Conservation (phyloP, 2,797 vertebrate genomes). For the Arnoldichthys spilopterus region DNA sequence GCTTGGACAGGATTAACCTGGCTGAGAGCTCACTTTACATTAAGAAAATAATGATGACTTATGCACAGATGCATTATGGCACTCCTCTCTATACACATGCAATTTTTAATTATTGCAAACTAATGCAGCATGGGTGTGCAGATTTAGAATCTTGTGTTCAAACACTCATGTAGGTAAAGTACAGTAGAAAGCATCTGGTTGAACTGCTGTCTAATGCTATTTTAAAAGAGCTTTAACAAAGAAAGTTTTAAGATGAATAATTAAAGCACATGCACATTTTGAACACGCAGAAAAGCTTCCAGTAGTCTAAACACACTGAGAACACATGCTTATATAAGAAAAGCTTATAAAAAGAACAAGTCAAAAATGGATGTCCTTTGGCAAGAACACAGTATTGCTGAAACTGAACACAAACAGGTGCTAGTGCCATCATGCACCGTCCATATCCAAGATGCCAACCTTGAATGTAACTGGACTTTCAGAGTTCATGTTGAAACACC, state of each 20-base stretch:
- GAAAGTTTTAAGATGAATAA: slow-evolving; percentile 28
- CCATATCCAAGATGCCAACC: background rate
- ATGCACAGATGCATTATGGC: slow-evolving; percentile 38
- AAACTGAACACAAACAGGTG: background rate
- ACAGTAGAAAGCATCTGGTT: background rate
- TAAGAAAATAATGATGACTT: slow-evolving; percentile 34
- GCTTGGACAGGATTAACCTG: background rate
- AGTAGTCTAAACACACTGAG: slow-evolving; percentile 13
- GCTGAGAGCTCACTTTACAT: slow-evolving; percentile 28
- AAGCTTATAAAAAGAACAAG: background rate
- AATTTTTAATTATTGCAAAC: slow-evolving; percentile 42
- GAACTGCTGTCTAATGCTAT: background rate
- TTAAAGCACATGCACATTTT: slow-evolving; percentile 24
- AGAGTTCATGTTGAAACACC: background rate
- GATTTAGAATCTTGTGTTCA: slow-evolving; percentile 28
- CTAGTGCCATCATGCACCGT: background rate
- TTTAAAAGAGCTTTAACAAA: background rate
- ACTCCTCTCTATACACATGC: slow-evolving; percentile 27
- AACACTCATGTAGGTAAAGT: slow-evolving; percentile 18
- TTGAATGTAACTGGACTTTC: background rate
- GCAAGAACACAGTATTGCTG: background rate
- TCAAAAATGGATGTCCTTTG: slow-evolving; percentile 7
- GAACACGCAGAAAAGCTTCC: background rate
- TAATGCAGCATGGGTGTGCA: slow-evolving; percentile 33
- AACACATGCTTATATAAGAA: slow-evolving; percentile 12